A percentile compares a stretch with the other conserved stretches of the same genome.
phyloP scores from a whole-genome alignment of 2,888 invertebrate species.

The Panorpa germanica region DNA sequence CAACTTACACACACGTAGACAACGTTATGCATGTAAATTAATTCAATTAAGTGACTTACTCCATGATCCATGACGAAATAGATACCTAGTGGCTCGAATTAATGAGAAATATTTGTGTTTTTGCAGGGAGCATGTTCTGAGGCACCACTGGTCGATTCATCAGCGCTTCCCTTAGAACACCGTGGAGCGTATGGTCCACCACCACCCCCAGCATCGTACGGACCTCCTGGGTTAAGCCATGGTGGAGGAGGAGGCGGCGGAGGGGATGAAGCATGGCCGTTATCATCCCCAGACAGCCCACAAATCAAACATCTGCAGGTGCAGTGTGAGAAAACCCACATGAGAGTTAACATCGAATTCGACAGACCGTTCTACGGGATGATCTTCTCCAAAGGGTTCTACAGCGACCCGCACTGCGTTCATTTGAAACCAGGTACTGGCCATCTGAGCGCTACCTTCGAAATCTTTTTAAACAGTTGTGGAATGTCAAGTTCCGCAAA shows the following conservation, averaged over 20 bases:
- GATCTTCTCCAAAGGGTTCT: slow-evolving; percentile 90
- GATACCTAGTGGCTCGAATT: no score
- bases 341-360: slow-evolving; percentile 89
- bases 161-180: slow-evolving; percentile 64
- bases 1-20: no score
- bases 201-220: slow-evolving; percentile 29
- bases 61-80: no score
- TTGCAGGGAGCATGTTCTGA: slow-evolving; percentile 60
- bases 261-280: slow-evolving; percentile 73
- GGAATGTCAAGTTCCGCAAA: slow-evolving; percentile 89
- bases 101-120: no score
- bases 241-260: slow-evolving; percentile 24
- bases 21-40: no score
- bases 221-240: slow-evolving; percentile 18
- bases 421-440: slow-evolving; percentile 83
- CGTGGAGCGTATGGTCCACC: slow-evolving; percentile 59
- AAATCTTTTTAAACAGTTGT: slow-evolving; percentile 83
- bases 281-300: slow-evolving; percentile 70
- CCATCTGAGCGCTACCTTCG: slow-evolving; percentile 79
- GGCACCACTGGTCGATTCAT: slow-evolving; percentile 59
- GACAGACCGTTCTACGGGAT: slow-evolving; percentile 89
- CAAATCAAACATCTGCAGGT: slow-evolving; percentile 87
- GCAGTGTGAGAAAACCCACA: slow-evolving; percentile 89
- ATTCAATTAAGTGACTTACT: no score
- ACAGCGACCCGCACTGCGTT: slow-evolving; percentile 80